phyloP scores from a whole-genome alignment of 2,888 invertebrate species.

The Dimorphilus gyrociliatus region DNA sequence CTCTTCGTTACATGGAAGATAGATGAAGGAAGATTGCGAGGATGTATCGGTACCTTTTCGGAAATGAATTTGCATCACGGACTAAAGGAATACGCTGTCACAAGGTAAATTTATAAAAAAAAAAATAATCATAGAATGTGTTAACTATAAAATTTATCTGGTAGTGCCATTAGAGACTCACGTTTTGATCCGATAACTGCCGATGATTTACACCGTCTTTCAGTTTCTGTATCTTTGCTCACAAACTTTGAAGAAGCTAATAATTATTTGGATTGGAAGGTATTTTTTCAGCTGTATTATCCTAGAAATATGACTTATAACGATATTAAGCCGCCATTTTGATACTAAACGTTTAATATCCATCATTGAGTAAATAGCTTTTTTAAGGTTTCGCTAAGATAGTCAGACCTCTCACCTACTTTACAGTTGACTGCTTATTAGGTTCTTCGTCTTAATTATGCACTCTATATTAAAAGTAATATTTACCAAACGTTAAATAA shows the following conservation, averaged over 20 bases:
- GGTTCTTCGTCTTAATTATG: too few relatives aligned
- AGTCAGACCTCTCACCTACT: too few relatives aligned
- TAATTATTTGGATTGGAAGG: constrained; percentile 91
- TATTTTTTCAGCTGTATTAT: too few relatives aligned
- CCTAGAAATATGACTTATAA: too few relatives aligned
- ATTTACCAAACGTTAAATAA: too few relatives aligned
- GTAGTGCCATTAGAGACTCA: constrained; percentile 87
- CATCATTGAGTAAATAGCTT: too few relatives aligned
- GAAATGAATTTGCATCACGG: constrained; percentile 86
- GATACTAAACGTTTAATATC: too few relatives aligned
- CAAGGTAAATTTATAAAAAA: constrained; percentile 44
- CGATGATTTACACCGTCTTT: constrained; percentile 77
- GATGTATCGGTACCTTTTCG: constrained; percentile 97
- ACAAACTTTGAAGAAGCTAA: constrained; percentile 87
- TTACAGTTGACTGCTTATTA: too few relatives aligned
- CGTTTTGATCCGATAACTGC: constrained; percentile 84
- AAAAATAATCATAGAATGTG: neutral
- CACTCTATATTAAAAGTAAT: too few relatives aligned
- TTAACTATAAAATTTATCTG: constrained; percentile 10
- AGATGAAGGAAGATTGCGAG: constrained; percentile 82
- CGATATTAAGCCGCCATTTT: too few relatives aligned
- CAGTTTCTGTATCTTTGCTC: constrained; percentile 87
- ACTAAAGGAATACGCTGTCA: constrained; percentile 85
- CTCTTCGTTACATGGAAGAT: constrained; percentile 99
- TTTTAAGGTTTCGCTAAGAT: too few relatives aligned